Evolutionary conservation across 2,113 vertebrate genomes (phyloP).

Genomic region (Osmerus mordax): DNA sequence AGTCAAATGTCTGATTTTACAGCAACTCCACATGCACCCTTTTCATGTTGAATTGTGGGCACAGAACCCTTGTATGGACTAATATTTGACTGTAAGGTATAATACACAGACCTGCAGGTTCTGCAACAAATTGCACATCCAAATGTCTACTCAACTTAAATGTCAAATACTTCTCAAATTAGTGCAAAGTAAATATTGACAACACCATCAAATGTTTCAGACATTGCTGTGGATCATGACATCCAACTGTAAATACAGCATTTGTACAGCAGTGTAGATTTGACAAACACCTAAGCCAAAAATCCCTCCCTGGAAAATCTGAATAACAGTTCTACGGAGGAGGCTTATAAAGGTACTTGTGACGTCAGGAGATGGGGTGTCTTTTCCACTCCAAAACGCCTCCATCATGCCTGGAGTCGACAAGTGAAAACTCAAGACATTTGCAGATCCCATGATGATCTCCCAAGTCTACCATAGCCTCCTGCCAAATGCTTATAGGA

Average conservation of each 20-base stretch:
- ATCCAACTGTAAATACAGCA: background rate
- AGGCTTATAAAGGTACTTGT: slow-evolving; percentile 29
- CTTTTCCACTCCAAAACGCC: slow-evolving; percentile 33
- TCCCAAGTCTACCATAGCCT: background rate
- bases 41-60: background rate
- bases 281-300: slow-evolving; percentile 32
- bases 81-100: background rate
- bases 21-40: slow-evolving; percentile 9
- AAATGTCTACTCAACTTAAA: too few relatives aligned
- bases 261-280: background rate
- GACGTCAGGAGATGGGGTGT: slow-evolving; percentile 34
- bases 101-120: too few relatives aligned
- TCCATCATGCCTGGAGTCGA: slow-evolving; percentile 21
- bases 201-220: background rate
- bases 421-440: slow-evolving; percentile 6
- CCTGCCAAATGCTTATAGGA: background rate
- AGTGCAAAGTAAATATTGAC: too few relatives aligned
- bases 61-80: background rate
- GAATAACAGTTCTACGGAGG: slow-evolving; percentile 24
- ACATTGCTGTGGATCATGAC: background rate
- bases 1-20: background rate
- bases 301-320: slow-evolving; percentile 49
- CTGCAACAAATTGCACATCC: too few relatives aligned
- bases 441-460: background rate
- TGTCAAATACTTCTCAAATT: too few relatives aligned